Conservation (phyloP, 2,113 vertebrate species). For the Phrynosoma platyrhinos region DNA sequence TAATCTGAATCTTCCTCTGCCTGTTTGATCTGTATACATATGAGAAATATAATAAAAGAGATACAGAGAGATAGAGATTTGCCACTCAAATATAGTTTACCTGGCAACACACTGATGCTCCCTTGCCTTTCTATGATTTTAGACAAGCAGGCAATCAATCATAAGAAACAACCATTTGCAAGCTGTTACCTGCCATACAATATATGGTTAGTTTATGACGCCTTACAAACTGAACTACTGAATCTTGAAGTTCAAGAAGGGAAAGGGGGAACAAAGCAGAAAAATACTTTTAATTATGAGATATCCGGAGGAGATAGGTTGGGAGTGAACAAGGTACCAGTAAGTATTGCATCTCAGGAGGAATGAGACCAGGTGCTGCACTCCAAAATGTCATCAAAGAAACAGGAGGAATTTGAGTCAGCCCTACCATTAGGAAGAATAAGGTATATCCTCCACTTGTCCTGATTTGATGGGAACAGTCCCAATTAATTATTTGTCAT, state of each 20-base stretch:
- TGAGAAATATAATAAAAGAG: neutral
- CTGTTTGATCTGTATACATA: neutral
- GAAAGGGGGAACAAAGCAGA: neutral
- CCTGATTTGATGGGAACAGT: too few species aligned
- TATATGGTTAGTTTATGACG: neutral
- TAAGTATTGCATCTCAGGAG: neutral
- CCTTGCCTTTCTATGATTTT: neutral
- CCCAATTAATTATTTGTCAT: too few species aligned
- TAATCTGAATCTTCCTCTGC: too few species aligned
- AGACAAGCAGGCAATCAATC: neutral
- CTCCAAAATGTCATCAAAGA: too few species aligned
- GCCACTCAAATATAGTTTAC: neutral
- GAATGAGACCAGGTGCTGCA: neutral
- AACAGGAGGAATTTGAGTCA: neutral
- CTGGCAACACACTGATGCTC: neutral
- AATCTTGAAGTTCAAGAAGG: neutral
- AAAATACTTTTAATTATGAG: constrained; percentile 26
- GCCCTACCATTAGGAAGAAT: too few species aligned
- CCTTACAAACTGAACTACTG: neutral
- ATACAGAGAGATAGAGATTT: neutral
- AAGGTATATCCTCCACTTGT: too few species aligned
- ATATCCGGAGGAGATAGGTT: neutral
- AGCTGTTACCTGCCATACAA: constrained; percentile 6
- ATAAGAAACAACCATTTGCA: neutral
- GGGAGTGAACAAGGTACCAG: constrained; percentile 12